These are phyloP conservation scores for Drosophila parvula DNA, from an alignment of 1,140 invertebrate genomes.

Conservation along the genomic window DNA sequence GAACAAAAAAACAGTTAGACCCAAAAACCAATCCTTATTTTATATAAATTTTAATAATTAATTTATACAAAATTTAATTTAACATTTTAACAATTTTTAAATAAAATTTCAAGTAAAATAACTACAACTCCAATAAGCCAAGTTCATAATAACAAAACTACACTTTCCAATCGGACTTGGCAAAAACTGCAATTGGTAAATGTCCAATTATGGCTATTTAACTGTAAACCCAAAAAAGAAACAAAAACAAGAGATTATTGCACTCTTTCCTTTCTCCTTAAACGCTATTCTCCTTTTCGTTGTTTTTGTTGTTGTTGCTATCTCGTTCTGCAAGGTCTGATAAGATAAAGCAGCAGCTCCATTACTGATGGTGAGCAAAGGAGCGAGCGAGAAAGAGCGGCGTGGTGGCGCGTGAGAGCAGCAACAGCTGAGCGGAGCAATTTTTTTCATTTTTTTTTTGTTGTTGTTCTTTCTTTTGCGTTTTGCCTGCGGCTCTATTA, in stretches of 20 bases:
- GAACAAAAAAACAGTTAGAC: too few species aligned
- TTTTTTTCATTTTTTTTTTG: conserved; percentile 15
- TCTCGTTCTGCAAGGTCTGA: conserved; percentile 27
- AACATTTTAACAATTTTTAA: too few species aligned
- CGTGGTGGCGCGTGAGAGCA: conserved; percentile 32
- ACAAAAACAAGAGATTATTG: neutral
- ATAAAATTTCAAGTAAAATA: neutral
- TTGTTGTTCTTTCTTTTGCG: conserved; percentile 29
- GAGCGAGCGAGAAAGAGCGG: conserved; percentile 13
- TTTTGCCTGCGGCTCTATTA: conserved; percentile 65
- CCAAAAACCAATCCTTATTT: too few species aligned
- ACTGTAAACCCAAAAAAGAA: neutral
- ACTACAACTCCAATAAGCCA: neutral
- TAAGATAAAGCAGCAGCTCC: conserved; percentile 35
- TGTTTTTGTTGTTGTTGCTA: conserved; percentile 13
- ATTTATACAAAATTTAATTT: neutral
- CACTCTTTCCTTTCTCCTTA: conserved; percentile 25
- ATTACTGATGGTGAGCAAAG: conserved; percentile 9
- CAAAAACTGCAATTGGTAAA: conserved; percentile 2
- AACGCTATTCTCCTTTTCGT: neutral
- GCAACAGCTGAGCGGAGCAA: conserved; percentile 43
- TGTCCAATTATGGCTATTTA: neutral
- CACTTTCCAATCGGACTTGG: conserved; percentile 6
- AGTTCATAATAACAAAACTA: neutral
- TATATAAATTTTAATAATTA: too few species aligned